Evolutionary conservation across 2,797 vertebrate species (phyloP).

Genomic region (Setipinna tenuifilis): DNA sequence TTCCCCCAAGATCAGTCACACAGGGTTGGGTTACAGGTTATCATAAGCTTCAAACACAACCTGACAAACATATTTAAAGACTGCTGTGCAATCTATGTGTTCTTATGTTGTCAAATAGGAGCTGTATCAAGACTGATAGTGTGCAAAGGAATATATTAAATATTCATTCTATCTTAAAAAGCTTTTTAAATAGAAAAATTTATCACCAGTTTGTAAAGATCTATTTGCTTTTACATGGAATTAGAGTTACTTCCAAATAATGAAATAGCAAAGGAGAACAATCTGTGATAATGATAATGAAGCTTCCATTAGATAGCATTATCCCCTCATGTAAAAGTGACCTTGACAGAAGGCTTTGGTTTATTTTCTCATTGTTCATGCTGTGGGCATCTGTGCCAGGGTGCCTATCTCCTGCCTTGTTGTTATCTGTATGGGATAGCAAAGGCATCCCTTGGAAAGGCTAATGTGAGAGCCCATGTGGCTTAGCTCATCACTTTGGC

Average conservation of each 20-base stretch:
- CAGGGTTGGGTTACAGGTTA: constrained; percentile 2
- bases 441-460: not conserved
- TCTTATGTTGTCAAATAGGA: no score
- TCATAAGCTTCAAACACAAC: not conserved
- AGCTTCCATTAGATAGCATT: not conserved
- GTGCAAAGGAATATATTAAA: not conserved
- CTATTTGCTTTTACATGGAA: not conserved
- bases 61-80: not conserved
- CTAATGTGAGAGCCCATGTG: not conserved
- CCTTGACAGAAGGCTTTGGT: not conserved
- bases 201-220: no score
- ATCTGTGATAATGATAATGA: not conserved
- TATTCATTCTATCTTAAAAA: not conserved
- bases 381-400: not conserved
- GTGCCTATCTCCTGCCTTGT: not conserved
- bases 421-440: not conserved
- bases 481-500: not conserved
- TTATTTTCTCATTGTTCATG: not conserved
- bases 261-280: not conserved
- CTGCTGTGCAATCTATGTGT: not conserved
- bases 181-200: not conserved
- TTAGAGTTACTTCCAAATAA: not conserved
- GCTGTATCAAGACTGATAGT: not conserved
- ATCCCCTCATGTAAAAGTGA: not conserved
- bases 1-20: constrained; percentile 12